phyloP scores from a whole-genome alignment of 2,113 vertebrate species.

The Oreochromis tanganicae region DNA sequence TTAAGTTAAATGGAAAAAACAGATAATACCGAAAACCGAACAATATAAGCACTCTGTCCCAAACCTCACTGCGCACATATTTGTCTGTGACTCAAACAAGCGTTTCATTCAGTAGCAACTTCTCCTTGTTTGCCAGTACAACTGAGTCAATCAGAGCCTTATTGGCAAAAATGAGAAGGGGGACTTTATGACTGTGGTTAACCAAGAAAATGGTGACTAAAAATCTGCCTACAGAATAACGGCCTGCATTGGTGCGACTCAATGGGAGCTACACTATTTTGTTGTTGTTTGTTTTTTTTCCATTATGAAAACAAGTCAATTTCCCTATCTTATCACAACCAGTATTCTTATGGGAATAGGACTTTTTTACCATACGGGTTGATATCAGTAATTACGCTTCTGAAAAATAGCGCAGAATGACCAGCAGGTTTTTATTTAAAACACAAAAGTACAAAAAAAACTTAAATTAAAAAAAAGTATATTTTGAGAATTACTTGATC shows the following conservation, averaged over 20 bases:
- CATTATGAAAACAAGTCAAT: background rate
- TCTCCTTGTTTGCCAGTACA: background rate
- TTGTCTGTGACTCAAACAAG: background rate
- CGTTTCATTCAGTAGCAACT: background rate
- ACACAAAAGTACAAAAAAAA: background rate
- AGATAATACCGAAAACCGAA: background rate
- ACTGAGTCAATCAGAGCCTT: background rate
- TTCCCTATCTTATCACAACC: background rate
- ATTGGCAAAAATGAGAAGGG: background rate
- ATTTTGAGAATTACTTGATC: accelerated
- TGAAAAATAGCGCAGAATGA: background rate
- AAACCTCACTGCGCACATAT: background rate
- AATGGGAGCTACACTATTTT: accelerated
- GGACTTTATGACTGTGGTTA: background rate
- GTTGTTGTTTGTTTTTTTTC: background rate
- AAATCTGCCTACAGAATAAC: background rate
- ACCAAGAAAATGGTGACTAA: background rate
- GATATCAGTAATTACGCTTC: background rate
- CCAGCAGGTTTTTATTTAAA: background rate
- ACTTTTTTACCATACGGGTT: background rate
- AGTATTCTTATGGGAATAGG: background rate
- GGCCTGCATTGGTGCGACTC: background rate
- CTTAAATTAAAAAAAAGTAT: background rate
- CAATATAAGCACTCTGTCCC: background rate
- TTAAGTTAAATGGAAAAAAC: background rate